phyloP scores from a whole-genome alignment of 1,140 invertebrate genomes.

The Lepidurus apus region DNA sequence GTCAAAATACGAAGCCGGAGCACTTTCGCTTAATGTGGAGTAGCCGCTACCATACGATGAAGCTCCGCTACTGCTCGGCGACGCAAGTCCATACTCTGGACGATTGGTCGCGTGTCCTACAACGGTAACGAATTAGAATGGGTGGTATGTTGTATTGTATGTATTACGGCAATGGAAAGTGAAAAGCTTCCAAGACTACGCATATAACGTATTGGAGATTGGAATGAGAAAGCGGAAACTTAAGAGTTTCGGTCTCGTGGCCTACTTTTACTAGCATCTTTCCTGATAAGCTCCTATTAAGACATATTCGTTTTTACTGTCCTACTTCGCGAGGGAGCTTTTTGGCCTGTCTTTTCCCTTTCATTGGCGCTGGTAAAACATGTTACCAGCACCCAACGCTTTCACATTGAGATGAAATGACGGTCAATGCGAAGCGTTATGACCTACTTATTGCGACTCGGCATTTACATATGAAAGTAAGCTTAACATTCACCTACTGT shows the following conservation, averaged over 20 bases:
- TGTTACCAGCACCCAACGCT: background rate
- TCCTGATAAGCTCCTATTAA: slow-evolving; percentile 5
- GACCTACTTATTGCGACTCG: background rate
- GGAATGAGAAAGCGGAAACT: background rate
- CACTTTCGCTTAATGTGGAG: slow-evolving; percentile 28
- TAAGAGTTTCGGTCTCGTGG: background rate
- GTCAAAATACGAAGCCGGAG: slow-evolving; percentile 25
- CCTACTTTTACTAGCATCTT: slow-evolving; percentile 17
- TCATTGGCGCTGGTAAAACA: background rate
- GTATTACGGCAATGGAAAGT: background rate
- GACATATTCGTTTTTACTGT: background rate
- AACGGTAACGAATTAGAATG: background rate
- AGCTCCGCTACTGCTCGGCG: slow-evolving; percentile 8
- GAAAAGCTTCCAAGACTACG: background rate
- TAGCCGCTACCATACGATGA: background rate
- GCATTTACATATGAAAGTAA: slow-evolving; percentile 14
- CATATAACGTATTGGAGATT: too few relatives aligned
- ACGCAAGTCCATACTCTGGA: background rate
- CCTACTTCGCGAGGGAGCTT: background rate
- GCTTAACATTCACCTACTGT: slow-evolving; percentile 9
- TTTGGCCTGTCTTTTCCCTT: slow-evolving; percentile 12
- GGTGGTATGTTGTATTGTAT: background rate
- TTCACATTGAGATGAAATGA: slow-evolving; percentile 4
- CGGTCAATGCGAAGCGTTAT: slow-evolving; percentile 2
- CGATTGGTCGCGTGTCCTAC: background rate